Evolutionary conservation across 2,888 invertebrate species (phyloP), one percentile per base, ranked within the genome.

Genomic region (Quadriops clusia): DNA sequence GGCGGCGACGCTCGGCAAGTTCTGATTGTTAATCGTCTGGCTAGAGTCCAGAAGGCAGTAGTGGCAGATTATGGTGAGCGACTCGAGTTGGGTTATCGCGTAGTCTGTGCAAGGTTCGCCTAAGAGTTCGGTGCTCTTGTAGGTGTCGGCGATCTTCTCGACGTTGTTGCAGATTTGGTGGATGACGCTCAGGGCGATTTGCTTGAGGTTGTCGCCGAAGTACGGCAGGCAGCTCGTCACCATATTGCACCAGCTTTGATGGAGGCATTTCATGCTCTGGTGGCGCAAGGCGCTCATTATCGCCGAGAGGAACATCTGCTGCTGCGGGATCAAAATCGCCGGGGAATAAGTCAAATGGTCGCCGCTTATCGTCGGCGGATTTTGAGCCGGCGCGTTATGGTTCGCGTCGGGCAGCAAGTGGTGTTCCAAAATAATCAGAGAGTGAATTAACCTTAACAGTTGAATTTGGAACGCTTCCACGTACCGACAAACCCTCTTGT

Each of bases 181-280:
- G 22, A 84, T 76, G 2, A 85, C 78, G 41, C 76, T 76, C 25
- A 83, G 74, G 0, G 82, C 76, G 32, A 86, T 74, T 42, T 78
- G 76, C 11, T 83, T 77, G 8, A 87, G 61, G 6, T 82, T 77
- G 23, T 76, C 72, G 21, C 76, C 78, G 55, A 86, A 75, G 55
- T 80, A 86, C 6, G 85, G 87, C 20, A 89, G 61, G 30, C 84
- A 76, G 13, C 79, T 75, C 2, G 83, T 81, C 5, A 87, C 74
- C 56, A 87, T 67, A 37, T 79, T 74, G 17, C 86, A 72, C 86
- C 87, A 89, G 48, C 82, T 79, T 39, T 77, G 76, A 55, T 89
- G 89, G 40, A 84, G 57, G 48, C 78, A 75, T 25, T 76, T 68
- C 59, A 77, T 66, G 36, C 75, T 74, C 34, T 73, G 71, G 56